These are phyloP conservation scores for Leptobrachium ailaonicum DNA, from an alignment of 2,113 vertebrate genomes.

Conservation along the genomic window DNA sequence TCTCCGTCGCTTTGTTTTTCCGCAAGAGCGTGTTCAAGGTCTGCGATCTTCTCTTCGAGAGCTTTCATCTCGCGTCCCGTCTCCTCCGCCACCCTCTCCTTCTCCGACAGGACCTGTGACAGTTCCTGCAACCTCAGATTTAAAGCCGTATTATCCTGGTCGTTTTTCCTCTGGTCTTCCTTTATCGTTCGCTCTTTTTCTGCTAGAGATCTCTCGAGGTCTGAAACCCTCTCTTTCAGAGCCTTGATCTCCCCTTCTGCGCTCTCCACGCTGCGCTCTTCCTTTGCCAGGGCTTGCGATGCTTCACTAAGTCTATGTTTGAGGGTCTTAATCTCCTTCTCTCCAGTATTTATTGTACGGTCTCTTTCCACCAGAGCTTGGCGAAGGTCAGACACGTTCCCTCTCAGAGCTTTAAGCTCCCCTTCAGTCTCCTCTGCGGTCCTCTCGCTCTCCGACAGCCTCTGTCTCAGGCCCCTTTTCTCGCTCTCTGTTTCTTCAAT, in stretches of 20 bases:
- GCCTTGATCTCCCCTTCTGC: background rate
- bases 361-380: conserved; percentile 41
- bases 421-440: background rate
- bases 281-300: conserved; percentile 45
- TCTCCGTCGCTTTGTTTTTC: background rate
- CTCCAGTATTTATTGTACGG: conserved; percentile 35
- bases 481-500: conserved; percentile 2
- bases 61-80: background rate
- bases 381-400: background rate
- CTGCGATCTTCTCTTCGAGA: background rate
- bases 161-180: background rate
- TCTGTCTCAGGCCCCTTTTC: conserved; percentile 40
- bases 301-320: conserved; percentile 1
- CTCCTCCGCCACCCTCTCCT: conserved; percentile 27
- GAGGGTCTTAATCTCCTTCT: conserved; percentile 21
- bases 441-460: background rate
- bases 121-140: conserved; percentile 3
- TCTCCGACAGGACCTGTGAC: conserved; percentile 5
- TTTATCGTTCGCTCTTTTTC: background rate
- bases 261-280: conserved; percentile 42
- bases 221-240: conserved; percentile 7
- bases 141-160: conserved; percentile 4
- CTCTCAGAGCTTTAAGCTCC: conserved; percentile 12
- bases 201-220: conserved; percentile 3
- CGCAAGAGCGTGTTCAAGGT: conserved; percentile 12